phyloP scores from a whole-genome alignment of 2,797 vertebrate species.

The Argentina silus region DNA sequence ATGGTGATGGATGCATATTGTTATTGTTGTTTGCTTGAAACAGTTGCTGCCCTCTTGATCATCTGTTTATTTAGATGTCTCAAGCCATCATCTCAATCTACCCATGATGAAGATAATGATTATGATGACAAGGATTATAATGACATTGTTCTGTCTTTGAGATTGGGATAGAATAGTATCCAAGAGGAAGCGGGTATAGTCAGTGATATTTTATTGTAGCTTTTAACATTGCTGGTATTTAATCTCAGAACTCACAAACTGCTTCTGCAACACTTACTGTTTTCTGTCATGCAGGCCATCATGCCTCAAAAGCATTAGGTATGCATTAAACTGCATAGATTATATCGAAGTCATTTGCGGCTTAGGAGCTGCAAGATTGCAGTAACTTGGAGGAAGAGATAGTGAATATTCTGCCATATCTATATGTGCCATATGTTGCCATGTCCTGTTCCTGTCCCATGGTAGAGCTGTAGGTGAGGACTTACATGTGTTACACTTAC shows the following conservation, averaged over 20 bases:
- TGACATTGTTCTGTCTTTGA: not conserved
- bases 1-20: conserved; percentile 2
- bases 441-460: conserved; percentile 15
- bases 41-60: not conserved
- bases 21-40: conserved; percentile 11
- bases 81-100: conserved; percentile 4
- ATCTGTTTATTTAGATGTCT: conserved; percentile 19
- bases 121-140: not conserved
- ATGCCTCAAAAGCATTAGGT: conserved; percentile 28
- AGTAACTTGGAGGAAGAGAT: conserved; percentile 1
- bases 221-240: too few relatives aligned
- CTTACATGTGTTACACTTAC: too few relatives aligned
- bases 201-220: too few relatives aligned
- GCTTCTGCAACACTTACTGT: conserved; percentile 6
- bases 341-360: conserved; percentile 23
- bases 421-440: not conserved
- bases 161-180: not conserved
- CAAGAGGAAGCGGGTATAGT: too few relatives aligned
- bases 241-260: too few relatives aligned
- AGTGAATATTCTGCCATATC: not conserved
- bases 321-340: conserved; percentile 43
- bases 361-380: conserved; percentile 17
- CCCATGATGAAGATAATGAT: conserved; percentile 2
- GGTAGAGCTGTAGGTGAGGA: conserved; percentile 1
- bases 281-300: conserved; percentile 11